Base-by-base conservation (phyloP, 2,113 vertebrate species). In the Arothron firmamentum region DNA sequence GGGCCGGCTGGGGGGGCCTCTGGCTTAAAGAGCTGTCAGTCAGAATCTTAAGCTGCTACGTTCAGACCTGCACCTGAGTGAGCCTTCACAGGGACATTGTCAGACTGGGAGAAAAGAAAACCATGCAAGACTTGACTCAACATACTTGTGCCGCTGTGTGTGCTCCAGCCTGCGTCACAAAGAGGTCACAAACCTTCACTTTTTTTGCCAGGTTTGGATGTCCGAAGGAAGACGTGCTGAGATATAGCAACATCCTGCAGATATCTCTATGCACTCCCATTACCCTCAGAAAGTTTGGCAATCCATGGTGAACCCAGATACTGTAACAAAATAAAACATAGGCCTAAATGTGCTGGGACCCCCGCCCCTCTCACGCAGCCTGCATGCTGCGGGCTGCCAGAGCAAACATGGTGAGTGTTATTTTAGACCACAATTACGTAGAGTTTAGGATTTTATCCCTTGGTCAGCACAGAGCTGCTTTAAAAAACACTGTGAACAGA, bases 11-110 rank as follows among this genome's bases (percentile, higher is more conserved):
- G 68, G 78, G 85, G 84, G 72, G 48, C 51, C 53, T 5, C 14
- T 18, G 67, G 51, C 65, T 83, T 80, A 81, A 78, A 77, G 62
- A 78, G 65, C 67, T 85, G 87, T 88, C 90, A 82, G 54, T 90
- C 82, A 84, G 61, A 74, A 46, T 42, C 48, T 70, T 80, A 76
- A 84, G 78, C 80, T 80, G 57, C 78, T 80, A 68, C 74, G 70
- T 63, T 47, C 65, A 48, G 43, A 56, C 38, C 48, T 65, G 62
- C 73, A 70, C 65, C 79, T 74, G 79, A 78, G 67, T 63, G 74
- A 85, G 70, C 66, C 61, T 81, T 38, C 34, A 38, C 34, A 12
- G 10, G 34, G 8, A 38, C 7, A 11, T 52, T 60, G 55, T 65
- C 31, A 47, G 3, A 62, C 17, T 66, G 14, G 48, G 38, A 57